Conservation (phyloP, 2,797 vertebrate genomes). For the Sebastes variabilis region DNA sequence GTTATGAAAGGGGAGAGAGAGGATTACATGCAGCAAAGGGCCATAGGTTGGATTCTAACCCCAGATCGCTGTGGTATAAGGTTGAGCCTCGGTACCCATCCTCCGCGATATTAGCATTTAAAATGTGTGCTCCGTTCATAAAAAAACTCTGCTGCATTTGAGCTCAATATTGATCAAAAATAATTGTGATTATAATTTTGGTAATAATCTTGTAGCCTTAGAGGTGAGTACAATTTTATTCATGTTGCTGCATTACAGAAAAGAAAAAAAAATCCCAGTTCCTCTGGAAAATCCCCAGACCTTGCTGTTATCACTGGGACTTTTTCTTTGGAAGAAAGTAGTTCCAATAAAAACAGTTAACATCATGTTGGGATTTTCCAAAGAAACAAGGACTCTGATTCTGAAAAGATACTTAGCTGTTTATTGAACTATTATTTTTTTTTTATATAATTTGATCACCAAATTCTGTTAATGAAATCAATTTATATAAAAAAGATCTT, state of each 20-base stretch:
- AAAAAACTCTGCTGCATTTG: no score
- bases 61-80: no score
- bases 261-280: not conserved
- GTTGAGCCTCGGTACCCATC: no score
- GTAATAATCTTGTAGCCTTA: no score
- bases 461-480: not conserved
- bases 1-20: no score
- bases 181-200: no score
- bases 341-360: conserved; percentile 7
- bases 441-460: not conserved
- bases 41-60: no score
- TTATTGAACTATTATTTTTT: not conserved
- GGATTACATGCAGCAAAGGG: no score
- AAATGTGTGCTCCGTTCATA: no score
- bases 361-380: conserved; percentile 1
- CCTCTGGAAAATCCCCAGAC: not conserved
- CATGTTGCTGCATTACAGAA: not conserved
- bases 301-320: conserved; percentile 11
- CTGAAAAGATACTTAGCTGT: not conserved
- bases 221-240: not conserved
- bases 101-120: no score
- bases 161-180: no score
- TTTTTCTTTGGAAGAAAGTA: conserved; percentile 1
- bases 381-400: not conserved
- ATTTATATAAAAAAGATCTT: not conserved